phyloP scores from a whole-genome alignment of 2,113 vertebrate genomes.

The Cochlearius cochlearius region DNA sequence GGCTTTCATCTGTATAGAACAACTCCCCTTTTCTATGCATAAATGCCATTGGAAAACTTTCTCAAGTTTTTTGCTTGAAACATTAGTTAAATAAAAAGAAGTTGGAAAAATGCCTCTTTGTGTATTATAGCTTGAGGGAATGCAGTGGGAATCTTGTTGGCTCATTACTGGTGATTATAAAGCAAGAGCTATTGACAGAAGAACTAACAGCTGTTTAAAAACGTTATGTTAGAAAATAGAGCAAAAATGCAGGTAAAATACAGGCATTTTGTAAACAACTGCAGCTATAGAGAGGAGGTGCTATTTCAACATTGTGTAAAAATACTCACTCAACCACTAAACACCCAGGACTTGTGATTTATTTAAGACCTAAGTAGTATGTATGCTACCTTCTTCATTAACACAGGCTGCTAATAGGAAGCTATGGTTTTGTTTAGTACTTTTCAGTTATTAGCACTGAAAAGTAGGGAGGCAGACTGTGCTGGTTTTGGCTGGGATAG shows the following conservation, averaged over 20 bases:
- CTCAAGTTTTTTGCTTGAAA: conserved; percentile 20
- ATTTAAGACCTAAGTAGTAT: not conserved
- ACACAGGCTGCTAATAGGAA: not conserved
- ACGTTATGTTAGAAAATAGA: conserved; percentile 38
- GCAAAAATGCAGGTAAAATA: conserved; percentile 56
- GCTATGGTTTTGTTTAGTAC: not conserved
- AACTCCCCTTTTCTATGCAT: not conserved
- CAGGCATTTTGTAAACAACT: conserved; percentile 51
- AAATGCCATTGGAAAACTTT: not conserved
- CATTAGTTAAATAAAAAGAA: conserved; percentile 38
- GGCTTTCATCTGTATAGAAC: not conserved
- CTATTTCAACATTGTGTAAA: conserved; percentile 58
- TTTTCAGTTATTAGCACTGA: not conserved
- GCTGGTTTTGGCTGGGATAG: too few species aligned
- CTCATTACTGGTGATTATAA: conserved; percentile 54
- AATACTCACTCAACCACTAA: not conserved
- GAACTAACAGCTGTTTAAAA: conserved; percentile 58
- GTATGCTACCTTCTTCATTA: not conserved
- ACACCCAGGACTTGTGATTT: not conserved
- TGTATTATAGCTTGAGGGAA: not conserved
- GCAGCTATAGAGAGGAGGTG: not conserved
- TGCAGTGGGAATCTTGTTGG: not conserved
- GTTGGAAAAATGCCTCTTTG: conserved; percentile 18
- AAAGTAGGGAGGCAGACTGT: not conserved
- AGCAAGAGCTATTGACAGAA: conserved; percentile 37